These are phyloP conservation scores for Drosophila rhopaloa DNA, from an alignment of 1,140 invertebrate species.

Conservation along the genomic window DNA sequence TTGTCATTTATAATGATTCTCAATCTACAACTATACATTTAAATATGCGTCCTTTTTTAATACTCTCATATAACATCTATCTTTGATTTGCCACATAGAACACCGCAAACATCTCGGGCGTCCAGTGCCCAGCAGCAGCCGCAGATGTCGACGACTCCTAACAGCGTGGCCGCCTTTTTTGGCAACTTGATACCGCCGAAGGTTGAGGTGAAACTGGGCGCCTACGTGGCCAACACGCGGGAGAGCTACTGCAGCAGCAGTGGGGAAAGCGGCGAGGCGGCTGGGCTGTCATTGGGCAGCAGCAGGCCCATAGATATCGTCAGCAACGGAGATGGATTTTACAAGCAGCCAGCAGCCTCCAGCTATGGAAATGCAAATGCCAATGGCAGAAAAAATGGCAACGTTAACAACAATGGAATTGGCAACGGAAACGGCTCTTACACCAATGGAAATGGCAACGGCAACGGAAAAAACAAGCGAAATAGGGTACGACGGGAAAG, in stretches of 20 bases:
- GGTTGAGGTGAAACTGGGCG: slow-evolving; percentile 79
- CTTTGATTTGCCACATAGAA: slow-evolving; percentile 26
- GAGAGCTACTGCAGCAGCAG: slow-evolving; percentile 70
- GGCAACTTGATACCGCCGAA: slow-evolving; percentile 81
- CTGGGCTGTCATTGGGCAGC: slow-evolving; percentile 1
- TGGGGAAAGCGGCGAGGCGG: slow-evolving; percentile 53
- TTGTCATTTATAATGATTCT: too few relatives aligned
- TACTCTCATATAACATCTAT: background rate
- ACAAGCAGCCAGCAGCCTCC: slow-evolving; percentile 32
- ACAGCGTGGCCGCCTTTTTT: slow-evolving; percentile 78
- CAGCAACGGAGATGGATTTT: slow-evolving; percentile 49
- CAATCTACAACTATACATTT: too few relatives aligned
- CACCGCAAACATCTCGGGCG: slow-evolving; percentile 60
- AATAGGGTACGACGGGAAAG: slow-evolving; percentile 67
- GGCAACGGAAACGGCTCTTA: slow-evolving; percentile 46
- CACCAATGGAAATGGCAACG: slow-evolving; percentile 53
- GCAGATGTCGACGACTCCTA: slow-evolving; percentile 62
- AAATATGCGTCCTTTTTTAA: background rate
- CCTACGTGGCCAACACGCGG: slow-evolving; percentile 33
- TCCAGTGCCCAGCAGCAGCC: slow-evolving; percentile 55
- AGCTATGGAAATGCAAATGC: slow-evolving; percentile 49
- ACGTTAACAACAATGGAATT: slow-evolving; percentile 41
- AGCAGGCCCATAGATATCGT: slow-evolving; percentile 78
- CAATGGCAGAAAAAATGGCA: slow-evolving; percentile 42
- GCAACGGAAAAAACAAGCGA: slow-evolving; percentile 58